Evolutionary conservation across 2,888 invertebrate species (phyloP), one percentile per base, ranked within the genome.

Genomic region (Siphlonurus alternatus): DNA sequence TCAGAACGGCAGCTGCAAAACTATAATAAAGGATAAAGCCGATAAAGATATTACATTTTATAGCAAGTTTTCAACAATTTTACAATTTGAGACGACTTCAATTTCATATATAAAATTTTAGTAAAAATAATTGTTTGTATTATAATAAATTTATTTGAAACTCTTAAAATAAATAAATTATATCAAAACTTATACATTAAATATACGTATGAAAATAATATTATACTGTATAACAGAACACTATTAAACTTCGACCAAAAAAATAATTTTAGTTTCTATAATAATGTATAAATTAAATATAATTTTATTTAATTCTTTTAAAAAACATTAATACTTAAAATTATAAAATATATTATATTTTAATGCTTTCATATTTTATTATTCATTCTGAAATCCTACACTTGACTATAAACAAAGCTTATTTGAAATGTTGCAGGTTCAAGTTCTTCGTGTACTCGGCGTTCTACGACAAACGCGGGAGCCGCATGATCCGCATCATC

Each of bases 361-460:
- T 51, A n/a, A n/a, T n/a, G n/a, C n/a, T n/a, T n/a, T n/a, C n/a
- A n/a, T n/a, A n/a, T n/a, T n/a, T n/a, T n/a, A n/a, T n/a, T n/a
- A n/a, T n/a, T n/a, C n/a, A n/a, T n/a, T n/a, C n/a, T n/a, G n/a
- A n/a, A n/a, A n/a, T n/a, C n/a, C n/a, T n/a, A n/a, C n/a, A n/a
- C n/a, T n/a, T n/a, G n/a, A n/a, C n/a, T n/a, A n/a, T n/a, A n/a
- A n/a, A n/a, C n/a, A n/a, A n/a, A n/a, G n/a, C n/a, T n/a, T n/a
- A n/a, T n/a, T n/a, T n/a, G n/a, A n/a, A n/a, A n/a, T 66, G 65
- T 79, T 79, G 23, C 78, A 87, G 90, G 74, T 89, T 85, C 75
- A 90, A 89, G 75, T 94, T 94, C 78, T 92, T 86, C 78, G 92
- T 94, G 63, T 94, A 91, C 74, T 93, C 93, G 10, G 93, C 94